Evolutionary conservation across 2,113 vertebrate genomes (phyloP).

Genomic region (Atlantisia rogersi): DNA sequence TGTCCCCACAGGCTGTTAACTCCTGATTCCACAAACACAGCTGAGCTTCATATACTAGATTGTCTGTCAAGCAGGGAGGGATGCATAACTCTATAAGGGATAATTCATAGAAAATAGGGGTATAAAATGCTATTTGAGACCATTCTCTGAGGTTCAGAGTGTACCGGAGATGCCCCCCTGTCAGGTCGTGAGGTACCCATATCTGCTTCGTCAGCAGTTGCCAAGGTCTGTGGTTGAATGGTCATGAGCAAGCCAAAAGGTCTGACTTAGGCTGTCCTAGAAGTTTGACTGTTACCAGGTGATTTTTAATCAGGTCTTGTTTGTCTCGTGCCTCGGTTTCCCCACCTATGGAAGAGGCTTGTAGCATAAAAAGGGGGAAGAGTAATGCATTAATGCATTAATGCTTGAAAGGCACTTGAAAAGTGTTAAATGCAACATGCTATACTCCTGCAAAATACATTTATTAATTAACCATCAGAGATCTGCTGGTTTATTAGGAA

Average conservation of each 20-base stretch:
- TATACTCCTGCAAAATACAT: background rate
- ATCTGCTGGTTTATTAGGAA: background rate
- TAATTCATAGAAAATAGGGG: background rate
- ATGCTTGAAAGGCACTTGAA: background rate
- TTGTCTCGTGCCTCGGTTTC: background rate
- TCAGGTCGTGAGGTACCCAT: background rate
- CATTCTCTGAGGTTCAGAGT: rapidly evolving
- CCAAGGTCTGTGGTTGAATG: background rate
- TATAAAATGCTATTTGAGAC: background rate
- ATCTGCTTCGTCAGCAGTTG: rapidly evolving
- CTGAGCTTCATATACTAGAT: background rate
- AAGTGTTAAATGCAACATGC: background rate
- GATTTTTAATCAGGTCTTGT: background rate
- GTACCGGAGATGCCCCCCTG: background rate
- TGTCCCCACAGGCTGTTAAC: background rate
- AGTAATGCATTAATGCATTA: background rate
- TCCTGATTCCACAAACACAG: background rate
- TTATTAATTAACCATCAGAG: background rate
- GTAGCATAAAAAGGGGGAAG: background rate
- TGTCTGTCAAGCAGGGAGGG: background rate
- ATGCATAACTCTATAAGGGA: background rate
- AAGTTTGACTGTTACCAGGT: background rate
- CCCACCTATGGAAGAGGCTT: background rate
- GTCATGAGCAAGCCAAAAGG: background rate
- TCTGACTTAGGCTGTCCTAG: background rate